phyloP scores from a whole-genome alignment of 2,888 invertebrate genomes.

The Linyphia triangularis region DNA sequence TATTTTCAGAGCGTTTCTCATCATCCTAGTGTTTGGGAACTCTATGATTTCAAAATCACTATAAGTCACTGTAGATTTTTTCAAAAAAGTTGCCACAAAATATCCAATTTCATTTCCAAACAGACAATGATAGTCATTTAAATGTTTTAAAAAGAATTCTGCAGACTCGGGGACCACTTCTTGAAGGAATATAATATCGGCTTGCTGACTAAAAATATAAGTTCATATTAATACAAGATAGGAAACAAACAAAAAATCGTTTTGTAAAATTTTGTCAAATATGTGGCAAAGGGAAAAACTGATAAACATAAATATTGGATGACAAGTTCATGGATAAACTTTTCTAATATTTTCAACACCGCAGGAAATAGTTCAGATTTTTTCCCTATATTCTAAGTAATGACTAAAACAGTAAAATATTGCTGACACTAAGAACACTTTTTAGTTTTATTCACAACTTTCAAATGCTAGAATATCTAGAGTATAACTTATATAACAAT shows the following conservation, averaged over 20 bases:
- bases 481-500: too few relatives aligned
- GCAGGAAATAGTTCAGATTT: too few relatives aligned
- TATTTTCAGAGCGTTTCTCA: slow-evolving; percentile 81
- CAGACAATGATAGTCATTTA: slow-evolving; percentile 81
- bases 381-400: too few relatives aligned
- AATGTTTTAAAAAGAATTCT: slow-evolving; percentile 79
- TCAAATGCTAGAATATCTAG: too few relatives aligned
- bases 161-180: slow-evolving; percentile 82
- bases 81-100: slow-evolving; percentile 81
- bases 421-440: too few relatives aligned
- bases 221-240: neutral
- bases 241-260: neutral
- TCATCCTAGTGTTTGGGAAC: slow-evolving; percentile 82
- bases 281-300: too few relatives aligned
- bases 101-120: slow-evolving; percentile 79
- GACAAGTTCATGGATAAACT: too few relatives aligned
- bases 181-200: slow-evolving; percentile 83
- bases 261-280: neutral
- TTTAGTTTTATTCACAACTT: too few relatives aligned
- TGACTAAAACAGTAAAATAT: too few relatives aligned
- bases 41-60: slow-evolving; percentile 81
- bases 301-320: neutral
- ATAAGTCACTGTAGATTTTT: slow-evolving; percentile 80
- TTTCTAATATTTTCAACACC: too few relatives aligned
- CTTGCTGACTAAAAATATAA: slow-evolving; percentile 80